Base-by-base conservation (phyloP, 2,888 invertebrate species). In the Hirtodrosophila duncani region DNA sequence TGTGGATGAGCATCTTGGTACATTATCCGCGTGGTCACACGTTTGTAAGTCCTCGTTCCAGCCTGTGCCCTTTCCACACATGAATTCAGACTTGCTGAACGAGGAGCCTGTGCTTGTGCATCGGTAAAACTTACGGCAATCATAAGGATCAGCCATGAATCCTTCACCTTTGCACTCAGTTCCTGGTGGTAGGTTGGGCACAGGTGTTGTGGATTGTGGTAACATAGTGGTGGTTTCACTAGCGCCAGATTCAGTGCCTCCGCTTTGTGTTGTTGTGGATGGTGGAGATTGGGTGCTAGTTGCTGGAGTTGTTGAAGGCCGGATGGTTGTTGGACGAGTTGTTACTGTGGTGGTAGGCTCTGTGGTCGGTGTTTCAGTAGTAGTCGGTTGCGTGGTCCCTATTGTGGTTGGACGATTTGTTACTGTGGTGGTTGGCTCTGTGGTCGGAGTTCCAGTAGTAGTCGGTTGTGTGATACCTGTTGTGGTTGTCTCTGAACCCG, bases 21-120 rank as follows among this genome's bases (percentile, higher is more conserved):
- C 70, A 36, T 84, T 85, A 2, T 83, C 85, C 4, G 87, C 86
- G 72, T 90, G 88, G 80, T 90, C 90, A 66, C 91, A 93, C 1
- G 90, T 89, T 71, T 89, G 88, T 41, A 89, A 86, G n/a, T 88
- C 88, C 72, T 90, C 89, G 70, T 92, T 91, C 92, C 92, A 93
- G n/a, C 89, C 89, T 0, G 92, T 92, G 21, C 91, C 92, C 48
- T 89, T 88, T 0, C 90, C 90, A 69, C 92, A 92, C 39, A 87
- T 84, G 68, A 91, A 92, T 36, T 91, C 90, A 67, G 82, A 64
- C 18, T 55, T 74, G 1, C 62, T 36, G 42, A 71, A 82, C 0
- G 87, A 87, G 10, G 87, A 84, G 1, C 87, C 89, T 48, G 88
- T 87, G 36, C 85, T 83, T 0, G 90, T 90, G 62, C 91, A 91